phyloP scores from a whole-genome alignment of 2,113 vertebrate genomes.

The Empidonax alnorum region DNA sequence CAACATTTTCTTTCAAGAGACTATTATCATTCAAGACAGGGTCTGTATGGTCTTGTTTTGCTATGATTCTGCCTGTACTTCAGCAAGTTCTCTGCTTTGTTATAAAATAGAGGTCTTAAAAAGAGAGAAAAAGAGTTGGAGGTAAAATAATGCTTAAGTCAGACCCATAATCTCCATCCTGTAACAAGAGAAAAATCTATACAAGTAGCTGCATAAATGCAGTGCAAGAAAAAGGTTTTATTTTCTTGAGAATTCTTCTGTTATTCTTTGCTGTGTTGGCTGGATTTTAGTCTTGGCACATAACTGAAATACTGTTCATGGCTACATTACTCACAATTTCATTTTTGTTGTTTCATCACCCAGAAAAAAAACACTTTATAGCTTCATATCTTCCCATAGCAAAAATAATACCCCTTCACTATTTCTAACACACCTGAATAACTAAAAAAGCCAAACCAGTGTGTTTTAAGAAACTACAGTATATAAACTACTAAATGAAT shows the following conservation, averaged over 20 bases:
- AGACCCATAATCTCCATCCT: neutral
- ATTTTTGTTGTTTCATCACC: neutral
- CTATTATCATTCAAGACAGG: neutral
- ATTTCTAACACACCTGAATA: neutral
- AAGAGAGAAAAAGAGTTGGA: neutral
- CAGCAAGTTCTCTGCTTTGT: neutral
- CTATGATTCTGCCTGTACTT: neutral
- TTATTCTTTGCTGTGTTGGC: neutral
- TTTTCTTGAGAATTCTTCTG: neutral
- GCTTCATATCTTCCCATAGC: neutral
- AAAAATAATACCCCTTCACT: neutral
- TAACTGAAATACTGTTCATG: neutral
- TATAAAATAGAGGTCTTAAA: neutral
- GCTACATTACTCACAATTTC: neutral
- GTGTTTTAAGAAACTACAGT: neutral
- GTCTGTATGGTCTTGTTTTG: neutral
- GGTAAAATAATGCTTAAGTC: neutral
- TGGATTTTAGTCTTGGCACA: neutral
- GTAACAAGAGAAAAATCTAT: neutral
- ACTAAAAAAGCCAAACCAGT: neutral
- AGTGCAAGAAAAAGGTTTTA: neutral
- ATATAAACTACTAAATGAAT: neutral
- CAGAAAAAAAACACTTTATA: neutral
- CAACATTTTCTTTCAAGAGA: neutral
- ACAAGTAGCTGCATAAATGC: neutral